Evolutionary conservation across 2,888 invertebrate species (phyloP).

Genomic region (Panzeria rudis): DNA sequence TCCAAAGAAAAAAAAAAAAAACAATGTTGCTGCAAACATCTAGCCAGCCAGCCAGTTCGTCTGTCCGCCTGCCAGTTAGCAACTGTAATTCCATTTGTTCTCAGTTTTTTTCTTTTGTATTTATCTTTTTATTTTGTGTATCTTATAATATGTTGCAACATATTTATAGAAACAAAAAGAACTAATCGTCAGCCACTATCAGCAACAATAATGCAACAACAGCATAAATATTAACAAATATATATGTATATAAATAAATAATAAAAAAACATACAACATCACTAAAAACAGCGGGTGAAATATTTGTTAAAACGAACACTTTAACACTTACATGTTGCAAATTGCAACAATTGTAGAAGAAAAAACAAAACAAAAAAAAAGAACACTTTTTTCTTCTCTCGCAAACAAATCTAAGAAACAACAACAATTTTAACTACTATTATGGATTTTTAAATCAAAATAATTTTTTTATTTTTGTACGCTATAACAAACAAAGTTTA

Average conservation of each 20-base stretch:
- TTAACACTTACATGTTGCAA: slow-evolving; percentile 62
- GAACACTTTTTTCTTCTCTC: not conserved
- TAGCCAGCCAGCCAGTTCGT: slow-evolving; percentile 20
- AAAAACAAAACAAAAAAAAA: slow-evolving; percentile 3
- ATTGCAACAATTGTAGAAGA: slow-evolving; percentile 45
- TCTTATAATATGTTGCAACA: slow-evolving; percentile 70
- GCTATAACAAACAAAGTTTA: slow-evolving; percentile 1
- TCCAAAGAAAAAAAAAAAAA: not conserved
- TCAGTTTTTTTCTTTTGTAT: slow-evolving; percentile 19
- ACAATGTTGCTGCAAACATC: slow-evolving; percentile 1
- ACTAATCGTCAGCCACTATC: slow-evolving; percentile 66
- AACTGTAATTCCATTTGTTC: slow-evolving; percentile 46
- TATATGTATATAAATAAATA: slow-evolving; percentile 3
- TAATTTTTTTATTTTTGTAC: slow-evolving; percentile 11
- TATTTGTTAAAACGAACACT: slow-evolving; percentile 70
- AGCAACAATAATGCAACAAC: slow-evolving; percentile 55
- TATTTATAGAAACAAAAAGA: slow-evolving; percentile 65
- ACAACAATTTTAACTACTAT: slow-evolving; percentile 22
- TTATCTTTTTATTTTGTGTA: slow-evolving; percentile 14
- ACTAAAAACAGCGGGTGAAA: slow-evolving; percentile 72
- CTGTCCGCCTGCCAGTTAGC: slow-evolving; percentile 29
- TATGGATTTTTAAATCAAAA: slow-evolving; percentile 53
- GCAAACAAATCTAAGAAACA: slow-evolving; percentile 35
- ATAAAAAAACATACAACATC: slow-evolving; percentile 58
- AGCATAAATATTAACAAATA: slow-evolving; percentile 53